Evolutionary conservation across 2,888 invertebrate genomes (phyloP).

Genomic region (Chorisops tibialis): DNA sequence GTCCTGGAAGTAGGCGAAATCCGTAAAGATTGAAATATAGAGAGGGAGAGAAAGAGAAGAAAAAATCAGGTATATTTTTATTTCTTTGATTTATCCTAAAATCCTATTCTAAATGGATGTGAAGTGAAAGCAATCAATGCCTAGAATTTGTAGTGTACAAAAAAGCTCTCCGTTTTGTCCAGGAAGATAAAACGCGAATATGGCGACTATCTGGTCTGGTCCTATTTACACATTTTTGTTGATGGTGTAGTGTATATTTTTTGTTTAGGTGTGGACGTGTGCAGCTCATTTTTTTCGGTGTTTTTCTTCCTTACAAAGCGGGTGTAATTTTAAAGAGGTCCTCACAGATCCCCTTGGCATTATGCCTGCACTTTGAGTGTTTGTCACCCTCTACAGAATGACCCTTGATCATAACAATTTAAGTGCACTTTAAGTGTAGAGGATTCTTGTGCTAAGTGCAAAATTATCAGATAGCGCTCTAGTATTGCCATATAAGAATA

Average conservation of each 20-base stretch:
- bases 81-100: background rate
- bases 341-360: slow-evolving; percentile 12
- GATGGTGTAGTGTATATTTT: background rate
- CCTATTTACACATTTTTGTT: background rate
- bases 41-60: no score
- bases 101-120: slow-evolving; percentile 3
- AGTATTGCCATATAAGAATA: slow-evolving; percentile 21
- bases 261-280: no score
- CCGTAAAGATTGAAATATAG: background rate
- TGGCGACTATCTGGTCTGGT: background rate
- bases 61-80: no score
- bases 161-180: background rate
- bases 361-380: slow-evolving; percentile 21
- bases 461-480: slow-evolving; percentile 29
- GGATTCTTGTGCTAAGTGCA: slow-evolving; percentile 23
- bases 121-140: slow-evolving; percentile 19
- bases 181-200: background rate
- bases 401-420: slow-evolving; percentile 30
- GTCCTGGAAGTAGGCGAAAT: slow-evolving; percentile 39
- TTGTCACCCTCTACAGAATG: slow-evolving; percentile 27
- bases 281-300: no score
- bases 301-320: no score
- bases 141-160: slow-evolving; percentile 6
- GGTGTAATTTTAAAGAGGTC: no score
- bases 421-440: slow-evolving; percentile 27